These are phyloP conservation scores for Strigops habroptila DNA, from an alignment of 2,113 vertebrate genomes.

Conservation along the genomic window DNA sequence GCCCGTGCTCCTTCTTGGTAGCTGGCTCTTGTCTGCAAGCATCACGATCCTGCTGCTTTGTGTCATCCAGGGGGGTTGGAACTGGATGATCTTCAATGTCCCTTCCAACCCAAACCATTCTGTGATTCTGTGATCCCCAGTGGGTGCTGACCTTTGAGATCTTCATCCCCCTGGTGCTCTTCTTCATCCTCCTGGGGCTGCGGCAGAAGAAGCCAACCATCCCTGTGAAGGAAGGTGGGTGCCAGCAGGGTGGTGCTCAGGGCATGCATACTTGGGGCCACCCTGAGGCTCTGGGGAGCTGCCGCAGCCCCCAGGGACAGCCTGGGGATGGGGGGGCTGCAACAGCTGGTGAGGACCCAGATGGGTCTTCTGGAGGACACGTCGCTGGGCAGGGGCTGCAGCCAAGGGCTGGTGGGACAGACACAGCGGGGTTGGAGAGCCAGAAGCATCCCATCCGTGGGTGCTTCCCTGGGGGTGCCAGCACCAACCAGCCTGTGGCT, in stretches of 20 bases:
- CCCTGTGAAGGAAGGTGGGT: constrained; percentile 94
- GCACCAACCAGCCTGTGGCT: neutral
- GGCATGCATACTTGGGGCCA: neutral
- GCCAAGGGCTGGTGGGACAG: neutral
- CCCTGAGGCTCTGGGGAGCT: neutral
- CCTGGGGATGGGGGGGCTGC: too few relatives aligned
- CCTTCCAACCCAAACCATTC: neutral
- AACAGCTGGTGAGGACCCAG: neutral
- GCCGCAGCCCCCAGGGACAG: neutral
- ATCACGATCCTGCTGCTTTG: neutral
- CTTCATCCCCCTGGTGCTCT: constrained; percentile 94
- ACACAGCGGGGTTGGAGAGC: fast-evolving
- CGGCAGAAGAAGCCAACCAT: constrained; percentile 95
- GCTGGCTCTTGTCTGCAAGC: neutral
- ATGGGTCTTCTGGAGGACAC: neutral
- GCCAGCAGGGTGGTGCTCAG: fast-evolving
- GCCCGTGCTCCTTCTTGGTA: neutral
- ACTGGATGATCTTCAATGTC: neutral
- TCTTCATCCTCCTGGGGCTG: constrained; percentile 93
- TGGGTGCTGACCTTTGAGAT: constrained; percentile 97
- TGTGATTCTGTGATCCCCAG: constrained; percentile 60
- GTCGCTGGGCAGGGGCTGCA: neutral
- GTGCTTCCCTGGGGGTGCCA: neutral
- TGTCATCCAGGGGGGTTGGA: neutral
- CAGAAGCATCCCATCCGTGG: neutral